phyloP scores from a whole-genome alignment of 2,797 vertebrate species.

The Calcarius lapponicus region DNA sequence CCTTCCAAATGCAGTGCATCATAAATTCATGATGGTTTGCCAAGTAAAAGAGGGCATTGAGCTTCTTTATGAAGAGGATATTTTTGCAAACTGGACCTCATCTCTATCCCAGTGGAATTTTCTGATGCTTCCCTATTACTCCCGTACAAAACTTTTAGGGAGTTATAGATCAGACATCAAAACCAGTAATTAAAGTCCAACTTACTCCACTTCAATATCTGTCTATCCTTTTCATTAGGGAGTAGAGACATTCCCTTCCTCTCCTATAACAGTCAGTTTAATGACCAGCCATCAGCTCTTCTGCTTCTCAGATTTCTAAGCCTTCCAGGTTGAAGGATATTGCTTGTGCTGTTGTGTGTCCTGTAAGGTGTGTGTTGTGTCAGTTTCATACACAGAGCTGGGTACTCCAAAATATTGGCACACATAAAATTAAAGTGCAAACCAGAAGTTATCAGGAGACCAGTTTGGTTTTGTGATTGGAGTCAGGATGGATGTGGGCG shows the following conservation, averaged over 20 bases:
- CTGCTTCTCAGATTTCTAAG: conserved; percentile 21
- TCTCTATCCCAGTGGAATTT: conserved; percentile 78
- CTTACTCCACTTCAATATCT: conserved; percentile 66
- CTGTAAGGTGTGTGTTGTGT: fast-evolving
- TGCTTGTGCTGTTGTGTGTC: background rate
- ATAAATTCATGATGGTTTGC: conserved; percentile 73
- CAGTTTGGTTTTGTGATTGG: background rate
- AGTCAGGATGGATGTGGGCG: background rate
- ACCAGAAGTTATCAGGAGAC: background rate
- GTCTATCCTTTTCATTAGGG: conserved; percentile 68
- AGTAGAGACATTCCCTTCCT: conserved; percentile 36
- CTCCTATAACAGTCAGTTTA: conserved; percentile 51
- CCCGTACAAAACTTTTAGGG: conserved; percentile 71
- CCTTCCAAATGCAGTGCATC: conserved; percentile 75
- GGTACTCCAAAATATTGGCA: background rate
- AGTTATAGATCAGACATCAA: conserved; percentile 76
- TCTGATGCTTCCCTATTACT: conserved; percentile 75
- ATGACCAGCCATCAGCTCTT: background rate
- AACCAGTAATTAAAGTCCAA: conserved; percentile 76
- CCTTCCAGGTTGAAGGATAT: background rate
- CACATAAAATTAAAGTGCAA: background rate
- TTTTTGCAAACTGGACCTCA: conserved; percentile 77
- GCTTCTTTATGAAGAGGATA: conserved; percentile 75
- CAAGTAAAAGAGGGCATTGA: conserved; percentile 73
- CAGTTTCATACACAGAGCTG: background rate